Percentiles rank a stretch among this genome's conserved stretches.
Evolutionary conservation across 2,113 vertebrate genomes (phyloP).

Genomic region (Oryzias javanicus): DNA sequence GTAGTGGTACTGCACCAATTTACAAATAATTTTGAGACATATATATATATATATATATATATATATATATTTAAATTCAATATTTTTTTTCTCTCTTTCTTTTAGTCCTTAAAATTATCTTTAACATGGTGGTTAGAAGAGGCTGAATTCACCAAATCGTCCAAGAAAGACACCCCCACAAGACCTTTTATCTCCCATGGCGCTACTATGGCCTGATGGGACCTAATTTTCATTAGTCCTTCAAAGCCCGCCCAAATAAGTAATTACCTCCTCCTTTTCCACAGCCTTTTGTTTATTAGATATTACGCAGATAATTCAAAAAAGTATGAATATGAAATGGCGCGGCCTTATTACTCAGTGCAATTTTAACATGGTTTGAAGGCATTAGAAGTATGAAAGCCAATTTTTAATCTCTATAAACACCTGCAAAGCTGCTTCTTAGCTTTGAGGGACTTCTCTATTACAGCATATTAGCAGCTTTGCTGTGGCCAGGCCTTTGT

Average conservation of each 20-base stretch:
- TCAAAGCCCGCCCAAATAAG: constrained; percentile 3
- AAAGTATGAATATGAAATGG: constrained; percentile 27
- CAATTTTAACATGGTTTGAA: constrained; percentile 64
- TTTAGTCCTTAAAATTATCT: too few relatives aligned
- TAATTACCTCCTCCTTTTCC: constrained; percentile 18
- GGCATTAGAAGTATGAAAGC: constrained; percentile 47
- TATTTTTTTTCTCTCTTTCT: too few relatives aligned
- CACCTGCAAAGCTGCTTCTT: constrained; percentile 48
- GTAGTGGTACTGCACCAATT: too few relatives aligned
- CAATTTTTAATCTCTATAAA: constrained; percentile 55
- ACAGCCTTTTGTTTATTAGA: constrained; percentile 38
- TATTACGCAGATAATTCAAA: constrained; percentile 30
- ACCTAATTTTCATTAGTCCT: neutral
- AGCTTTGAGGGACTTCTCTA: constrained; percentile 42
- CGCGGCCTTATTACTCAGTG: constrained; percentile 47
- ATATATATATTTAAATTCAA: too few relatives aligned
- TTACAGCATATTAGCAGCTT: constrained; percentile 44
- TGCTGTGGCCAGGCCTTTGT: constrained; percentile 33
- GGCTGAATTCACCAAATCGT: too few relatives aligned
- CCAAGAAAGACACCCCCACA: too few relatives aligned
- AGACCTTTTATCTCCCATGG: neutral
- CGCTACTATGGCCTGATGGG: neutral
- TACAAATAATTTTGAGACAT: too few relatives aligned
- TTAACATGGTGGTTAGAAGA: too few relatives aligned
- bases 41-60: too few relatives aligned